These are phyloP conservation scores for Tipula vernalis DNA, from an alignment of 2,888 invertebrate genomes.

Conservation along the genomic window DNA sequence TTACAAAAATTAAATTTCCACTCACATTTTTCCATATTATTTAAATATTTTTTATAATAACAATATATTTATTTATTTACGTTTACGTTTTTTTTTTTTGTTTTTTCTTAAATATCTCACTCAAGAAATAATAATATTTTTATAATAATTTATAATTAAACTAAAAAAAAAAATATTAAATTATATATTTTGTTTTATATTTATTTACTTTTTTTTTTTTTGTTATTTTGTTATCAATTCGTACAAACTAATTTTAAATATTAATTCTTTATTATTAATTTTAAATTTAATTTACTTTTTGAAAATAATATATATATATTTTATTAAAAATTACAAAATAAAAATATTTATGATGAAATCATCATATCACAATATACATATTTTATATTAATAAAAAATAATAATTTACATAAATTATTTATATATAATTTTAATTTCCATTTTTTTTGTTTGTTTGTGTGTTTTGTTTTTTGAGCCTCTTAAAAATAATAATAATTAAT, in stretches of 20 bases:
- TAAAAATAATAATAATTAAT: not conserved
- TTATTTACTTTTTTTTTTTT: not conserved
- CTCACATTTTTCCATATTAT: not conserved
- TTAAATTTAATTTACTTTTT: not conserved
- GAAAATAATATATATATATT: not conserved
- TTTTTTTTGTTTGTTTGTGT: not conserved
- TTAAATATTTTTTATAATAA: not conserved
- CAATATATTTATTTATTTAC: not conserved
- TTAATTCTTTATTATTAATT: not conserved
- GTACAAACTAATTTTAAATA: not conserved
- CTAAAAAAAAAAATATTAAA: not conserved
- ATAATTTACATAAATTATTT: not conserved
- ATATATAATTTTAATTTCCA: not conserved
- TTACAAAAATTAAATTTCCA: not conserved
- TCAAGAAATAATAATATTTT: not conserved
- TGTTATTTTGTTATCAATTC: not conserved
- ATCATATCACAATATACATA: conserved; percentile 4
- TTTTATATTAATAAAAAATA: not conserved
- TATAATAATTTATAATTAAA: not conserved
- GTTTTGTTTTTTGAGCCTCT: not conserved
- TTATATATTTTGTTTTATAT: not conserved
- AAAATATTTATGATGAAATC: conserved; percentile 4
- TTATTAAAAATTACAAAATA: not conserved
- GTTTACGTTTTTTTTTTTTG: not conserved
- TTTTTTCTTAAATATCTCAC: not conserved